These are phyloP conservation scores for Xenopus petersii DNA, from an alignment of 2,797 vertebrate genomes.

Conservation along the genomic window DNA sequence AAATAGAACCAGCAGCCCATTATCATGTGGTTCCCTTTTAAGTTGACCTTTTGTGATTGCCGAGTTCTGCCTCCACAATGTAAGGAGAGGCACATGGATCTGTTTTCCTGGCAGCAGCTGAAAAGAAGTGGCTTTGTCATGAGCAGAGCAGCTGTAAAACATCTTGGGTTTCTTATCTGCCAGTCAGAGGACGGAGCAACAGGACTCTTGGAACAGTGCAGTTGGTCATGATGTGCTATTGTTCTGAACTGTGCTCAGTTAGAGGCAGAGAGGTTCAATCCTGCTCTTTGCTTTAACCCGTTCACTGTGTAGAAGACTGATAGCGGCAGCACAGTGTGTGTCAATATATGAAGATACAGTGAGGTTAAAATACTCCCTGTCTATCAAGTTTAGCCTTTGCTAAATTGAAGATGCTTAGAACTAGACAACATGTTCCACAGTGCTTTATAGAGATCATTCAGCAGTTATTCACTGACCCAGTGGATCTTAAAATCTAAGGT, in stretches of 20 bases:
- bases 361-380: too few relatives aligned
- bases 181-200: slow-evolving; percentile 32
- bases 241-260: neutral
- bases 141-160: slow-evolving; percentile 13
- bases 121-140: slow-evolving; percentile 38
- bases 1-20: slow-evolving; percentile 11
- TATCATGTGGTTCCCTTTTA: slow-evolving; percentile 26
- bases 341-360: too few relatives aligned
- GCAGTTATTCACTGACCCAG: too few relatives aligned
- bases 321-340: too few relatives aligned
- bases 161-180: slow-evolving; percentile 20
- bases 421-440: too few relatives aligned
- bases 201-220: slow-evolving; percentile 40
- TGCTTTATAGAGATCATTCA: too few relatives aligned
- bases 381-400: too few relatives aligned
- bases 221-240: slow-evolving; percentile 3
- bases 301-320: too few relatives aligned
- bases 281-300: too few relatives aligned
- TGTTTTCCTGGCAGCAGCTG: slow-evolving; percentile 20
- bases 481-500: too few relatives aligned
- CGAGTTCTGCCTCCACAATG: slow-evolving; percentile 11
- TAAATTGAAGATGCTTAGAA: too few relatives aligned
- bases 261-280: slow-evolving; percentile 9
- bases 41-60: slow-evolving; percentile 37
- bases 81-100: neutral